A percentile compares a stretch with the other conserved stretches of the same genome.
Evolutionary conservation across 2,797 vertebrate genomes (phyloP).

Genomic region (Sparidentex hasta): DNA sequence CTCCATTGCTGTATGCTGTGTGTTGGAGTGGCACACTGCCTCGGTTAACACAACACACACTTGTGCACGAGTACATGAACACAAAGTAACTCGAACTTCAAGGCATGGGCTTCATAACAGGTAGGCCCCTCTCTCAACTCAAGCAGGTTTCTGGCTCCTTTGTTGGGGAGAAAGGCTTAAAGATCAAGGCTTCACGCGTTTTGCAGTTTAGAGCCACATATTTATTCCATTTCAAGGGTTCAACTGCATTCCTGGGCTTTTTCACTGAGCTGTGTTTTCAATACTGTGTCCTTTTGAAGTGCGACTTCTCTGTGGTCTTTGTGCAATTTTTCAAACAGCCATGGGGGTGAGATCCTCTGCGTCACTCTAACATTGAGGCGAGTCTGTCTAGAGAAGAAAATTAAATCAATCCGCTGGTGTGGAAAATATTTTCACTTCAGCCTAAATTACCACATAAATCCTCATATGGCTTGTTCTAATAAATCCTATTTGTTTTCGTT

Average conservation of each 20-base stretch:
- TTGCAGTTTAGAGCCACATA: constrained; percentile 59
- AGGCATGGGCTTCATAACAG: constrained; percentile 38
- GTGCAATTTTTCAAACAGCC: constrained; percentile 22
- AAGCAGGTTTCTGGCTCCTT: constrained; percentile 53
- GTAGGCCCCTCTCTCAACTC: constrained; percentile 14
- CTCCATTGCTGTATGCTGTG: background rate
- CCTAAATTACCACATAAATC: constrained; percentile 49
- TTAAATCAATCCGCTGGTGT: constrained; percentile 38
- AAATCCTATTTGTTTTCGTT: constrained; percentile 58
- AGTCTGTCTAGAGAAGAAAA: constrained; percentile 20
- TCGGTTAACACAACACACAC: constrained; percentile 43
- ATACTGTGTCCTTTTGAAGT: constrained; percentile 56
- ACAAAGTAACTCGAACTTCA: constrained; percentile 35
- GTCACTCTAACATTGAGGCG: constrained; percentile 14
- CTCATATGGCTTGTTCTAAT: constrained; percentile 47
- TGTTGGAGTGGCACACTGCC: constrained; percentile 1
- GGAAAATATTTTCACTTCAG: constrained; percentile 50
- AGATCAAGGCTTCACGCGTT: constrained; percentile 67
- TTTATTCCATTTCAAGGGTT: constrained; percentile 73
- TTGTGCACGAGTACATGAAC: background rate
- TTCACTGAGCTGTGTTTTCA: constrained; percentile 56
- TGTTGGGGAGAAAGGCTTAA: constrained; percentile 60
- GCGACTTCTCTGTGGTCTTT: constrained; percentile 18
- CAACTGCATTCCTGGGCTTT: constrained; percentile 57
- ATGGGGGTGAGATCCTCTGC: constrained; percentile 6